Percentiles rank a stretch among this genome's conserved stretches.
These are phyloP conservation scores for Drosophila kanekoi DNA, from an alignment of 2,888 invertebrate species.

Conservation along the genomic window DNA sequence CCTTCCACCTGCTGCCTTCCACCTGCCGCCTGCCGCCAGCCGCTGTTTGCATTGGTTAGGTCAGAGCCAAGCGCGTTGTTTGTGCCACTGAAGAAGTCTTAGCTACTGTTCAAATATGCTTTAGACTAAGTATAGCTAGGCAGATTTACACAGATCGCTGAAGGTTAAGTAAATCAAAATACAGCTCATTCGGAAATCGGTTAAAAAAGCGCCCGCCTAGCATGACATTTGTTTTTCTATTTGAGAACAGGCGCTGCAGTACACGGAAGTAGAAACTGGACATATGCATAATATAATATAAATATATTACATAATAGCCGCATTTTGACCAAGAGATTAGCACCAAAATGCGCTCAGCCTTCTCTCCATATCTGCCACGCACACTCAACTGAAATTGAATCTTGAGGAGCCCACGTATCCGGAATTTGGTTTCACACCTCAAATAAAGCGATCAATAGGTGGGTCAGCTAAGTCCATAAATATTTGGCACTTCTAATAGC, in stretches of 20 bases:
- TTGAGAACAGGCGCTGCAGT: conserved; percentile 1
- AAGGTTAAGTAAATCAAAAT: conserved; percentile 36
- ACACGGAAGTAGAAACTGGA: conserved; percentile 21
- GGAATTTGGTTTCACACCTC: conserved; percentile 18
- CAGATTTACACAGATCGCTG: conserved; percentile 22
- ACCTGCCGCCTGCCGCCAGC: background rate
- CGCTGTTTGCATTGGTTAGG: conserved; percentile 42
- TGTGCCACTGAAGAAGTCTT: conserved; percentile 63
- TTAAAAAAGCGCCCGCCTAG: conserved; percentile 11
- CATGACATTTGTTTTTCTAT: conserved; percentile 11
- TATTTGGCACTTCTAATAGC: conserved; percentile 59
- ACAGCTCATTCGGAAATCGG: conserved; percentile 32
- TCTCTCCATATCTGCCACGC: no score
- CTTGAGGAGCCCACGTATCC: background rate
- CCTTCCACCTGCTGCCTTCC: no score
- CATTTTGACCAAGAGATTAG: background rate
- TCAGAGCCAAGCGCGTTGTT: conserved; percentile 12
- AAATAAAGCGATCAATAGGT: conserved; percentile 22
- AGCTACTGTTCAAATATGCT: conserved; percentile 47
- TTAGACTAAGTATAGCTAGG: conserved; percentile 8
- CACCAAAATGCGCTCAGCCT: background rate
- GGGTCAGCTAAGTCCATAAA: conserved; percentile 52
- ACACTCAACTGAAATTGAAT: no score
- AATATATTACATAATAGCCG: background rate
- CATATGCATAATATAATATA: background rate